phyloP scores from a whole-genome alignment of 2,113 vertebrate species.

The Zeus faber region DNA sequence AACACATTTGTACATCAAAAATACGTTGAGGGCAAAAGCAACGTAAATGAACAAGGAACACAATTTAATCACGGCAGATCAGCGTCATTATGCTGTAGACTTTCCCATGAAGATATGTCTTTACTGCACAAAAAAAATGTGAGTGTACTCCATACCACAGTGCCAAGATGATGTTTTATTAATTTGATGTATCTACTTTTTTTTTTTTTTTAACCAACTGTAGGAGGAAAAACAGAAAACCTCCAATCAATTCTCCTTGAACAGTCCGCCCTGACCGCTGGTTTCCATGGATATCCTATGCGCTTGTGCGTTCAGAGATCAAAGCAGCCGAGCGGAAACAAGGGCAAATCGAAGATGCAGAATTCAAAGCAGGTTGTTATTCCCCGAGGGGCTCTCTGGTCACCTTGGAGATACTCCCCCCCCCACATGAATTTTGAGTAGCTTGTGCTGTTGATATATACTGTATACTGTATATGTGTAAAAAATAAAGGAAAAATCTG shows the following conservation, averaged over 20 bases:
- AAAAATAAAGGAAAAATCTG: too few relatives aligned
- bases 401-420: slow-evolving; percentile 42
- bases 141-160: slow-evolving; percentile 21
- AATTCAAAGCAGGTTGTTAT: slow-evolving; percentile 41
- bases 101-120: too few relatives aligned
- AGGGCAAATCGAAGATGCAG: slow-evolving; percentile 45
- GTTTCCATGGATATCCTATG: slow-evolving; percentile 49
- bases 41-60: too few relatives aligned
- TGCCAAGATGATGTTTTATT: slow-evolving; percentile 27
- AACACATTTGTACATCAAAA: slow-evolving; percentile 34
- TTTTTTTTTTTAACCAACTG: neutral
- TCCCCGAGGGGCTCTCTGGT: slow-evolving; percentile 27
- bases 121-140: too few relatives aligned
- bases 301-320: slow-evolving; percentile 41
- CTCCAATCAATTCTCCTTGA: slow-evolving; percentile 57
- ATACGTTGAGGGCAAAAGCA: slow-evolving; percentile 34
- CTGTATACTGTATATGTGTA: too few relatives aligned
- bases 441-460: too few relatives aligned
- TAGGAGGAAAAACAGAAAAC: slow-evolving; percentile 35
- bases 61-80: too few relatives aligned
- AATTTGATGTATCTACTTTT: slow-evolving; percentile 9
- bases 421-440: too few relatives aligned
- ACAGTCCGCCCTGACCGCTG: slow-evolving; percentile 29
- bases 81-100: too few relatives aligned
- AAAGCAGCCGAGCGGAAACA: slow-evolving; percentile 34